Evolutionary conservation across 2,888 invertebrate species (phyloP).

Genomic region (Sthenelais limicola): DNA sequence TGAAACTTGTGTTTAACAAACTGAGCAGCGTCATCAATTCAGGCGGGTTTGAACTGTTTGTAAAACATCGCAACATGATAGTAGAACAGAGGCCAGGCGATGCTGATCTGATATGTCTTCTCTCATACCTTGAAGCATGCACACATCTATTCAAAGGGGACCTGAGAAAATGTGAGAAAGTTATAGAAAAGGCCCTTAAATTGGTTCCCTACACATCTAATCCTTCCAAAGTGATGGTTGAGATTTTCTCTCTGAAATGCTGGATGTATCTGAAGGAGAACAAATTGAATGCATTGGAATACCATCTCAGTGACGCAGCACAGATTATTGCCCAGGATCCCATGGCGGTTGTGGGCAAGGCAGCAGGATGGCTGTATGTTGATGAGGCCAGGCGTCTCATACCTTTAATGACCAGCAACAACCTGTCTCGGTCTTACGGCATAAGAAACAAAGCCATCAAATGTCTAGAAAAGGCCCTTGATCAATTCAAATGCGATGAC

Average conservation of each 20-base stretch:
- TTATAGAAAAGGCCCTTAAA: background rate
- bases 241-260: background rate
- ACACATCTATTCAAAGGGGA: background rate
- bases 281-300: background rate
- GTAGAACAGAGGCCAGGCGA: background rate
- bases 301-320: background rate
- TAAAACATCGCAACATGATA: background rate
- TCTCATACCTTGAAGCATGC: background rate
- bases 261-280: conserved; percentile 26
- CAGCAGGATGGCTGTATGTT: conserved; percentile 30
- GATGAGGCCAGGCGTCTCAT: conserved; percentile 5
- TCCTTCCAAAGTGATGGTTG: background rate
- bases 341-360: conserved; percentile 1
- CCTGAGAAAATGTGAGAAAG: background rate
- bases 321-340: conserved; percentile 6
- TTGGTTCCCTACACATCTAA: background rate
- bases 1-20: background rate
- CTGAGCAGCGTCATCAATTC: background rate
- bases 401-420: background rate
- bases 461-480: background rate
- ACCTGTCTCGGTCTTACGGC: background rate
- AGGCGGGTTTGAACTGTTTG: background rate
- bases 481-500: conserved; percentile 1
- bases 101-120: conserved; percentile 4
- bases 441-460: background rate